Conservation (phyloP, 1,140 invertebrate genomes). For the Drosophila sproati region DNA sequence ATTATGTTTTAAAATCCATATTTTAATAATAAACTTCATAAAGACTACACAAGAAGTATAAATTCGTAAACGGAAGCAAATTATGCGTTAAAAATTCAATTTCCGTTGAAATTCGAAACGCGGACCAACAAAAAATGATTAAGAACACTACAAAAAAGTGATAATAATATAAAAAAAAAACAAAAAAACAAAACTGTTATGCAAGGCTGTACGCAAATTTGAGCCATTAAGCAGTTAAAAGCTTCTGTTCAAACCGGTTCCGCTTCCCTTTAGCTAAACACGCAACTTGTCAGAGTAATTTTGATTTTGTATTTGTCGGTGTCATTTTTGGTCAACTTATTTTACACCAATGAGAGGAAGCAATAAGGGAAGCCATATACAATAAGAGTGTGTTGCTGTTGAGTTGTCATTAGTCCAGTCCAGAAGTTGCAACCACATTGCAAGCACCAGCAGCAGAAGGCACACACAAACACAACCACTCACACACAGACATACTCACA, state of each 20-base stretch:
- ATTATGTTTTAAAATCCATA: no score
- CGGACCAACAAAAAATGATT: constrained; percentile 6
- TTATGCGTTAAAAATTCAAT: constrained; percentile 41
- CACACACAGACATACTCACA: neutral
- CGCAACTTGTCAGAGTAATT: constrained; percentile 34
- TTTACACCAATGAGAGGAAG: constrained; percentile 36
- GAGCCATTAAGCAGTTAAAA: neutral
- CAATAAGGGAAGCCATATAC: constrained; percentile 29
- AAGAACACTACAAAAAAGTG: constrained; percentile 5
- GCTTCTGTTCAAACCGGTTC: neutral
- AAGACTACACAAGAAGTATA: neutral
- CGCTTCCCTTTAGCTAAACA: constrained; percentile 1
- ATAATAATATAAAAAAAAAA: neutral
- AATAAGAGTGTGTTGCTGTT: constrained; percentile 29
- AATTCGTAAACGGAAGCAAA: constrained; percentile 44
- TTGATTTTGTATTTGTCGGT: constrained; percentile 35
- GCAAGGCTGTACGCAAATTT: neutral
- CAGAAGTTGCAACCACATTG: constrained; percentile 36
- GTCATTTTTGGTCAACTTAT: constrained; percentile 30
- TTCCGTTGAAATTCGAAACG: constrained; percentile 44
- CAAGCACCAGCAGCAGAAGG: constrained; percentile 12
- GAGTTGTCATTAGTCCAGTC: neutral
- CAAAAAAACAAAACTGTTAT: constrained; percentile 7
- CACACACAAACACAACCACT: neutral
- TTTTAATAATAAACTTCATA: neutral